Conservation (phyloP, 2,113 vertebrate genomes). For the Apistogramma diplotaenia region DNA sequence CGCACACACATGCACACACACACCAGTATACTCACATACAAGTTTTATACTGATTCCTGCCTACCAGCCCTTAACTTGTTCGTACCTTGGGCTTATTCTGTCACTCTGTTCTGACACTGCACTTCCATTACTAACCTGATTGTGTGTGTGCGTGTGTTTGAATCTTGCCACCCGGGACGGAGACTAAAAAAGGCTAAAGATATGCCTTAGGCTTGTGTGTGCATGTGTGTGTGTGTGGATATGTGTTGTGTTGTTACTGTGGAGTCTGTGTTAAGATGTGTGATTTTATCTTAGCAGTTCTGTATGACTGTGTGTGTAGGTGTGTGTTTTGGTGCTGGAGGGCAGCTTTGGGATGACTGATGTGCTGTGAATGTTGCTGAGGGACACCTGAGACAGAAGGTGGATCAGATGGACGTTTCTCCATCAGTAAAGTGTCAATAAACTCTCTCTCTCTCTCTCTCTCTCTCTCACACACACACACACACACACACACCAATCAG, state of each 20-base stretch:
- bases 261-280: slow-evolving; percentile 51
- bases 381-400: slow-evolving; percentile 67
- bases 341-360: slow-evolving; percentile 78
- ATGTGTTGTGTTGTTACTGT: slow-evolving; percentile 42
- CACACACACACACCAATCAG: slow-evolving; percentile 4
- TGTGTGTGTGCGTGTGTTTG: not conserved
- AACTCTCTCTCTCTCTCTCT: not conserved
- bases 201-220: slow-evolving; percentile 59
- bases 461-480: not conserved
- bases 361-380: slow-evolving; percentile 71
- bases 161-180: slow-evolving; percentile 71
- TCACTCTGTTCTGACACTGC: slow-evolving; percentile 39
- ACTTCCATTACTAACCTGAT: slow-evolving; percentile 1
- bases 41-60: slow-evolving; percentile 27
- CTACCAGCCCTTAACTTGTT: not conserved
- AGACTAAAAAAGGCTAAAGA: slow-evolving; percentile 42
- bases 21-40: not conserved
- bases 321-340: slow-evolving; percentile 77
- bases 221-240: not conserved
- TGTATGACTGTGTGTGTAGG: slow-evolving; percentile 45
- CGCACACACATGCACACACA: not conserved
- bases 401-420: slow-evolving; percentile 65
- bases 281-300: slow-evolving; percentile 62
- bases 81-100: slow-evolving; percentile 38
- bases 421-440: slow-evolving; percentile 56